These are phyloP conservation scores for Andrena haemorrhoa DNA, from an alignment of 2,888 invertebrate species.

Conservation along the genomic window DNA sequence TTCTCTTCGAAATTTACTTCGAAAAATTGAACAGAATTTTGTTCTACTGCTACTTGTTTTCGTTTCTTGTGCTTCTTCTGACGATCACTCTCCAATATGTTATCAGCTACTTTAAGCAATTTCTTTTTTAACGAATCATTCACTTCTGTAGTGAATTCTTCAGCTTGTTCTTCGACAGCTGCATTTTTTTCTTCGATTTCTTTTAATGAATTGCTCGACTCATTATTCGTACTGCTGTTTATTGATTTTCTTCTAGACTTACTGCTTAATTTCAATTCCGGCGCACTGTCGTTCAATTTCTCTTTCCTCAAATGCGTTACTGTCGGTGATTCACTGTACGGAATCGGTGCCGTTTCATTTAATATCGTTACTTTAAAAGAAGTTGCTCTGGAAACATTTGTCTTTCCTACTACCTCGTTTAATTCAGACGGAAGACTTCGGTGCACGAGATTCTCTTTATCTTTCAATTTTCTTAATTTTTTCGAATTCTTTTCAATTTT, in stretches of 20 bases:
- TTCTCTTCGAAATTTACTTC: not conserved
- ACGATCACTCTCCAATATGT: constrained; percentile 27
- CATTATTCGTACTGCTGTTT: not conserved
- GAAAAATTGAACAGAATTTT: not conserved
- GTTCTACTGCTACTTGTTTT: constrained; percentile 33
- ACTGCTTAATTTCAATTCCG: constrained; percentile 61
- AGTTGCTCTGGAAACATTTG: constrained; percentile 15
- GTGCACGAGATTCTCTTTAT: not conserved
- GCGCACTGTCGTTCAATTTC: constrained; percentile 77
- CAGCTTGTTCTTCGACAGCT: not conserved
- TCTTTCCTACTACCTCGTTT: constrained; percentile 12
- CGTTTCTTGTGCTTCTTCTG: constrained; percentile 63
- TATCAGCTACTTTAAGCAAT: constrained; percentile 19
- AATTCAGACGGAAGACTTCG: constrained; percentile 38
- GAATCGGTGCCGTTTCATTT: constrained; percentile 33
- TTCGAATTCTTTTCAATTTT: constrained; percentile 19
- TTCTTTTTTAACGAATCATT: constrained; percentile 29
- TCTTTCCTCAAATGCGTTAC: constrained; percentile 76
- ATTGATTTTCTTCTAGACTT: constrained; percentile 5
- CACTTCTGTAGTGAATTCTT: not conserved
- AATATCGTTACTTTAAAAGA: constrained; percentile 26
- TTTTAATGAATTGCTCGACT: constrained; percentile 1
- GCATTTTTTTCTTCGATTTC: not conserved
- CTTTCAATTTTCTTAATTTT: not conserved
- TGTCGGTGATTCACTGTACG: constrained; percentile 68